Evolutionary conservation across 2,113 vertebrate species (phyloP), one percentile per base, ranked within the genome.

Genomic region (Australoheros scitulus): DNA sequence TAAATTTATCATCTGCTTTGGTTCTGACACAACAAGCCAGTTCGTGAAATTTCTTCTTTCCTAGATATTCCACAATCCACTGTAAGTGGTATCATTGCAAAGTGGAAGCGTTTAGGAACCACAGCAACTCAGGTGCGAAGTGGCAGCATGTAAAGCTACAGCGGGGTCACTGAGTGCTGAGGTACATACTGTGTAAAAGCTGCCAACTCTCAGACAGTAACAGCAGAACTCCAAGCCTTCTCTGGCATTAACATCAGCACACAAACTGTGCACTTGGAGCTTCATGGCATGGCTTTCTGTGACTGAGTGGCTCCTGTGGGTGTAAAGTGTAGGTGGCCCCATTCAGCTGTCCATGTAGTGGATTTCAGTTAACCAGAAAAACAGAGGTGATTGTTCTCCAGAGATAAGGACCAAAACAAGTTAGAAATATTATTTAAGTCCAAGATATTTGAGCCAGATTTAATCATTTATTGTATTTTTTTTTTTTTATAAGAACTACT

Each of bases 71-170:
- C 15, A 14, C 47, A 50, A 6, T 18, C 15, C 17, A 7, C 14
- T 17, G 17, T 8, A 47, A 26, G 63, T 43, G 24, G 2, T 47
- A 47, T 18, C 43, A 68, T 10, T 68, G 64, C 64, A 47, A 68
- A 68, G 64, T 68, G 22, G 14, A 26, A 68, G 22, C 38, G 24
- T 68, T 68, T 1, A 47, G 0, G 8, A 68, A 68, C 38, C 14
- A 0, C 63, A 68, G 38, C 5, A 47, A 18, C 38, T 68, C 63
- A 47, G 24, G 2, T 22, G 47, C 22, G 26, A 26, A 2, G 64
- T 68, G 0, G 0, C 64, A 68, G 22, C 14, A 47, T 7, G 10
- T 68, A 26, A 47, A 26, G 64, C 47, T 18, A 47, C 22, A 47
- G 38, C 38, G 3, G 2, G 22, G 22, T 2, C 41, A 47, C 64